These are phyloP conservation scores for Tangara arthus DNA, from an alignment of 2,797 vertebrate genomes.

Conservation along the genomic window DNA sequence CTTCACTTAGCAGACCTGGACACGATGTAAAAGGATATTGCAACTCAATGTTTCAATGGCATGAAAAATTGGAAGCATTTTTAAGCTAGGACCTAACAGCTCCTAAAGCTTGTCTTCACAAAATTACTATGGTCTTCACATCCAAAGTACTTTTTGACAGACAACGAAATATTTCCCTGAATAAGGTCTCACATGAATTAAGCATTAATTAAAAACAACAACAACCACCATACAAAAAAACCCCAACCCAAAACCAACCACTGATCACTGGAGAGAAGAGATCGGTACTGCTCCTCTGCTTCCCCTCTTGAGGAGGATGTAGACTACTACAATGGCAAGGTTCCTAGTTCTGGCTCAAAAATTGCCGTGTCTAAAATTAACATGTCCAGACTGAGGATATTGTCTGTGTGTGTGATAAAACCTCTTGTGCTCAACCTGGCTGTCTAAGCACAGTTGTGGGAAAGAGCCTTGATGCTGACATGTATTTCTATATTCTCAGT, in stretches of 20 bases:
- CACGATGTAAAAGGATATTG: not conserved
- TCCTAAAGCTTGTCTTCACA: not conserved
- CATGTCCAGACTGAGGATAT: not conserved
- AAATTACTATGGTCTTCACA: not conserved
- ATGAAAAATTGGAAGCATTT: not conserved
- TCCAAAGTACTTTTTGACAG: not conserved
- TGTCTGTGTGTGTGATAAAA: not conserved
- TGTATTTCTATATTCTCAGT: not conserved
- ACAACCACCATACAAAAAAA: not conserved
- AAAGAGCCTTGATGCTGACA: not conserved
- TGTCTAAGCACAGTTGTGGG: not conserved
- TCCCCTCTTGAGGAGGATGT: not conserved
- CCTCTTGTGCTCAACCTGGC: not conserved
- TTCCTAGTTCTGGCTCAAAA: not conserved
- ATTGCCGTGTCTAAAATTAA: not conserved
- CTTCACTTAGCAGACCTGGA: not conserved
- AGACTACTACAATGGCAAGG: not conserved
- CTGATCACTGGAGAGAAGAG: not conserved
- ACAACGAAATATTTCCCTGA: not conserved
- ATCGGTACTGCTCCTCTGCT: not conserved
- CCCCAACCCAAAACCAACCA: rapidly evolving
- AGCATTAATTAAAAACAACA: not conserved
- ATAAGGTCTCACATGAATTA: not conserved
- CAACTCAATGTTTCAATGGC: not conserved
- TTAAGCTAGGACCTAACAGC: not conserved